Percentiles rank a stretch among this genome's conserved stretches.
Evolutionary conservation across 1,140 invertebrate genomes (phyloP).

Genomic region (Drosophila arawakana): DNA sequence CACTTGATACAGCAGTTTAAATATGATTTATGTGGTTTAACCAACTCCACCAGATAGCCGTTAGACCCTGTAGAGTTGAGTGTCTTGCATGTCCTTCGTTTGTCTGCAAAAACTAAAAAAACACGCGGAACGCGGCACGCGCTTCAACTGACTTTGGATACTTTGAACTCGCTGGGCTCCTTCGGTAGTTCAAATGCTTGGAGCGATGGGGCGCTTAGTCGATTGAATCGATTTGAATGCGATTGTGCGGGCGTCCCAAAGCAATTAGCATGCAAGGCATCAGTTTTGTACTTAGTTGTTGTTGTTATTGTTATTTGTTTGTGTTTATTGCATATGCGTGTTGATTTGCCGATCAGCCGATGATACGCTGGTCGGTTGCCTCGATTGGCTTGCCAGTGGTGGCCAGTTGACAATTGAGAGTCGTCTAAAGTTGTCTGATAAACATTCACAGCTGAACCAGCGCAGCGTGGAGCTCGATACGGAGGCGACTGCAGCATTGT

Average conservation of each 20-base stretch:
- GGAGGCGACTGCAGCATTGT: conserved; percentile 61
- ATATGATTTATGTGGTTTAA: no score
- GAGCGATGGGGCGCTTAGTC: not conserved
- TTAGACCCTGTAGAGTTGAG: no score
- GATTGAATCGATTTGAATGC: conserved; percentile 27
- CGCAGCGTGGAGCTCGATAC: conserved; percentile 60
- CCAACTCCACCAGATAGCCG: no score
- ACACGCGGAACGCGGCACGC: not conserved
- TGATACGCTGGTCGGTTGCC: conserved; percentile 1
- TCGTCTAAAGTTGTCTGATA: conserved; percentile 11
- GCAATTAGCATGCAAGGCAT: conserved; percentile 72
- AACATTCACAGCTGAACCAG: conserved; percentile 59
- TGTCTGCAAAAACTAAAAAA: no score
- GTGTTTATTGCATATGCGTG: conserved; percentile 75
- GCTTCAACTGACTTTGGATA: conserved; percentile 1
- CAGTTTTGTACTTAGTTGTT: conserved; percentile 5
- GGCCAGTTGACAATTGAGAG: conserved; percentile 20
- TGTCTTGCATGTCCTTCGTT: no score
- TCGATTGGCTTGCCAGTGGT: conserved; percentile 55
- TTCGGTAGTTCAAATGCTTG: conserved; percentile 36
- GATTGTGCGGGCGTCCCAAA: conserved; percentile 46
- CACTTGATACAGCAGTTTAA: not conserved
- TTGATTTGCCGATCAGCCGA: conserved; percentile 8
- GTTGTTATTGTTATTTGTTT: conserved; percentile 31
- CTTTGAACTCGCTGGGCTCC: not conserved